phyloP scores from a whole-genome alignment of 2,797 vertebrate species.

The Anguilla obscura region DNA sequence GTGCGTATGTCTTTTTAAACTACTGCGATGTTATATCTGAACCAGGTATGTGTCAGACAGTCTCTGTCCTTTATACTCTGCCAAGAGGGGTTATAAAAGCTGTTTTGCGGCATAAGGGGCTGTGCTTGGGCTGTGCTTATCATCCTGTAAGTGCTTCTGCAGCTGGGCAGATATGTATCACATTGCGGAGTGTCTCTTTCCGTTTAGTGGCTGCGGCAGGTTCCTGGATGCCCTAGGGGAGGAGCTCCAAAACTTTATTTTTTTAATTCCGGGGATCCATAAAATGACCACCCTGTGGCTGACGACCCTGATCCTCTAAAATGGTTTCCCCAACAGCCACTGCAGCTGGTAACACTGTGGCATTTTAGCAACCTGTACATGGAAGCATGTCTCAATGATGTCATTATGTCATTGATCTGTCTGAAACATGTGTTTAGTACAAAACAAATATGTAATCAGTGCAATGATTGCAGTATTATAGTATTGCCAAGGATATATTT shows the following conservation, averaged over 20 bases:
- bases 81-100: background rate
- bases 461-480: background rate
- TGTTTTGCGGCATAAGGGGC: background rate
- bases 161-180: constrained; percentile 15
- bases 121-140: background rate
- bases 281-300: background rate
- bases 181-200: background rate
- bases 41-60: background rate
- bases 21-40: background rate
- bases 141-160: constrained; percentile 36
- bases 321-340: background rate
- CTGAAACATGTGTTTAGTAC: background rate
- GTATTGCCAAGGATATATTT: background rate
- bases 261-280: background rate
- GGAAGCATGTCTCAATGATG: background rate
- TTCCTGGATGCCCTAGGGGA: background rate
- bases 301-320: background rate
- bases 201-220: background rate
- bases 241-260: background rate
- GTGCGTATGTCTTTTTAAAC: constrained; percentile 1
- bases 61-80: background rate
- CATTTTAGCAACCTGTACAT: background rate
- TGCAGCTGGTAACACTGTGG: background rate
- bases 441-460: background rate
- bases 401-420: background rate